Evolutionary conservation across 64 coral and sea anemone species (phyloP).

Genomic region (Pocillopora damicornis): DNA sequence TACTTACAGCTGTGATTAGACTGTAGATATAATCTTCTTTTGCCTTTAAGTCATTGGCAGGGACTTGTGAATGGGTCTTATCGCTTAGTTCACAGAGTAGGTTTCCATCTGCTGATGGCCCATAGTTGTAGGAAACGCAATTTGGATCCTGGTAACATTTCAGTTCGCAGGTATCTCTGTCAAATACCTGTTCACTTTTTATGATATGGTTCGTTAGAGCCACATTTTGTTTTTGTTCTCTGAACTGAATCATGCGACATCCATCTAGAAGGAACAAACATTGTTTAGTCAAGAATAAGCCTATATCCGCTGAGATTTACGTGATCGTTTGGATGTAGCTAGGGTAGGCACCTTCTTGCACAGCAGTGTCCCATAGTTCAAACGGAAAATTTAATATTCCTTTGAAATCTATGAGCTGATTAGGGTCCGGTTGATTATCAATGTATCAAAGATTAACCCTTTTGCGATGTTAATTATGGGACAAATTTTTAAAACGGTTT

Average conservation of each 20-base stretch:
- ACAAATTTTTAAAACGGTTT: too few relatives aligned
- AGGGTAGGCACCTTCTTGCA: neutral
- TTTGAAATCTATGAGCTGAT: too few relatives aligned
- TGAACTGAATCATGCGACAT: neutral
- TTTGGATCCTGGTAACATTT: conserved; percentile 15
- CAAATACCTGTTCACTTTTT: neutral
- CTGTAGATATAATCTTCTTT: neutral
- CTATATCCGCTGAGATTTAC: too few relatives aligned
- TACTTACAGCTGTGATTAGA: neutral
- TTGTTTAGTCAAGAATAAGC: neutral
- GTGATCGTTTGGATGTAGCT: too few relatives aligned
- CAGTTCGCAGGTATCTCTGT: neutral
- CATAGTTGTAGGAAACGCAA: conserved; percentile 37
- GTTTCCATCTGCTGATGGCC: neutral
- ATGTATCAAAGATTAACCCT: too few relatives aligned
- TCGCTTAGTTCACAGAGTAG: conserved; percentile 26
- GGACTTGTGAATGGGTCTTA: neutral
- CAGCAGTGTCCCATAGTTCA: neutral
- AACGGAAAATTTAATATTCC: too few relatives aligned
- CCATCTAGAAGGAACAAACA: neutral
- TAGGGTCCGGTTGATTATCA: too few relatives aligned
- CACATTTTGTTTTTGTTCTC: neutral
- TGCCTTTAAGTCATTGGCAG: neutral
- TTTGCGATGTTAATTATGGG: too few relatives aligned
- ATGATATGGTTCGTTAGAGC: conserved; percentile 21